Percentiles rank a stretch among this genome's conserved stretches.
Evolutionary conservation across 2,113 vertebrate genomes (phyloP).

Genomic region (Amia ocellicauda): DNA sequence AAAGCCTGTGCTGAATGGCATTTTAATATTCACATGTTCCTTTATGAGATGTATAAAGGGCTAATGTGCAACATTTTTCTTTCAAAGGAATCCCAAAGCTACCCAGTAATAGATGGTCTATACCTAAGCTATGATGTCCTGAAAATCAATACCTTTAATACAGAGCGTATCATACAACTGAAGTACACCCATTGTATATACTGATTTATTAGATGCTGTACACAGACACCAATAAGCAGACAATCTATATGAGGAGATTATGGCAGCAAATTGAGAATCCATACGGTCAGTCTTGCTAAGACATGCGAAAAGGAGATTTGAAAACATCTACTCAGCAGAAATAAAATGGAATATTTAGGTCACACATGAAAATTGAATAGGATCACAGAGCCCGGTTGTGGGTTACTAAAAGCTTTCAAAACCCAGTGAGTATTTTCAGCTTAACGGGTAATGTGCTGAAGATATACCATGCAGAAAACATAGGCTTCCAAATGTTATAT

Average conservation of each 20-base stretch:
- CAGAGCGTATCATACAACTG: no score
- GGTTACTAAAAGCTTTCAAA: conserved; percentile 26
- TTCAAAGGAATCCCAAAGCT: no score
- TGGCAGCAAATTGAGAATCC: conserved; percentile 32
- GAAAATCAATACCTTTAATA: no score
- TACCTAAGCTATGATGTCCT: no score
- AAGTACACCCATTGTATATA: neutral
- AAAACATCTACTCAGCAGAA: conserved; percentile 42
- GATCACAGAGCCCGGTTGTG: conserved; percentile 22
- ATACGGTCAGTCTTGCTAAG: conserved; percentile 15
- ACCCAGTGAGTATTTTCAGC: conserved; percentile 20
- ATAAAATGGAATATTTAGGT: conserved; percentile 54
- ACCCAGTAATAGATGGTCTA: no score
- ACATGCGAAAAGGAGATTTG: conserved; percentile 28
- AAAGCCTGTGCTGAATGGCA: no score
- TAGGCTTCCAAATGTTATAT: conserved; percentile 23
- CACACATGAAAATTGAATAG: conserved; percentile 43
- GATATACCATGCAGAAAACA: conserved; percentile 38
- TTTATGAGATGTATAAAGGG: no score
- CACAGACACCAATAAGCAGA: no score
- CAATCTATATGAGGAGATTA: conserved; percentile 32
- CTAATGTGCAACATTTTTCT: no score
- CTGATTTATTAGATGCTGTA: no score
- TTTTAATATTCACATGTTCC: no score
- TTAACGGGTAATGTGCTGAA: conserved; percentile 30